Evolutionary conservation across 2,797 vertebrate genomes (phyloP), one percentile per base, ranked within the genome.

Genomic region (Brotula barbata): DNA sequence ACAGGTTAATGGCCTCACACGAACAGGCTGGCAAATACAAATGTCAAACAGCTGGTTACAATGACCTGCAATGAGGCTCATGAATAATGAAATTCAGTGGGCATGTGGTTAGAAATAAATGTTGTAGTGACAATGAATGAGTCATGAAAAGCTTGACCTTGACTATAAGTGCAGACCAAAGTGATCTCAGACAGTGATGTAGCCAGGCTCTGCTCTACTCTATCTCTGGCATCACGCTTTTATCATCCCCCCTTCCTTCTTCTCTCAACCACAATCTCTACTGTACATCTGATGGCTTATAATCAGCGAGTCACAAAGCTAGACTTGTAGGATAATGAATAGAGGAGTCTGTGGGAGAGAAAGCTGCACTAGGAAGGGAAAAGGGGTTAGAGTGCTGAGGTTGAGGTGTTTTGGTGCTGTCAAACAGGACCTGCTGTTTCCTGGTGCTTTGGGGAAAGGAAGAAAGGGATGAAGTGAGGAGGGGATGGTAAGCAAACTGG

Each of bases 111-210:
- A 71, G 61, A 61, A 74, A 70, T 56, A 23, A 75, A 72, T 46
- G 34, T 57, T 22, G 11, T 33, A 52, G 69, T 58, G 58, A 70
- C 66, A 75, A 9, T 81, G 72, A 81, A 53, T 54, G 74, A 80
- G 82, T 81, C 69, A 82, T 63, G 59, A 50, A 68, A 28, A 42
- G 47, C 64, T 78, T 55, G 52, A 80, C 77, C 57, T 64, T 71
- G 63, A 71, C 70, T 73, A 71, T 83, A 83, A 71, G 80, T 77
- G 55, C 70, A 57, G 70, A 60, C 55, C 63, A n/a, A n/a, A 73
- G 79, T 81, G 86, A 87, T 86, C 78, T 85, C 80, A 82, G 85
- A 81, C 80, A 82, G 73, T 58, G 78, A 84, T 78, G 81, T 61
- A 78, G 77, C 66, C 76, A 65, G 73, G 57, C 77, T 84, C 43